Evolutionary conservation across 1,140 invertebrate genomes (phyloP).

Genomic region (Vanessa tameamea): DNA sequence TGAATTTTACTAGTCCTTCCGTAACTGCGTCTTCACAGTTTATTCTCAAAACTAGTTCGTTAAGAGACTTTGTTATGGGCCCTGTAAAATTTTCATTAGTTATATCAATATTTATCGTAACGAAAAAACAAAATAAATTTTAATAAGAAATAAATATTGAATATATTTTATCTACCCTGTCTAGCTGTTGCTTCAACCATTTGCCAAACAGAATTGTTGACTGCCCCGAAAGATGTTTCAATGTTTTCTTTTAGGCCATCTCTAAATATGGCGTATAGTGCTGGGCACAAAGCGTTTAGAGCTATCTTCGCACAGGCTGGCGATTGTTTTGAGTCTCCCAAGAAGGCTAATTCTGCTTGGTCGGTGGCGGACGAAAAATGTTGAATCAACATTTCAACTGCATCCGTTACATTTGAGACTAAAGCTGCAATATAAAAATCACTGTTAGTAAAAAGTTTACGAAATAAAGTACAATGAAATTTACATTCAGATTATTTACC

Average conservation of each 20-base stretch:
- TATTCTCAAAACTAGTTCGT: slow-evolving; percentile 91
- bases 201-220: slow-evolving; percentile 94
- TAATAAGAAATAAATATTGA: neutral
- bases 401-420: slow-evolving; percentile 84
- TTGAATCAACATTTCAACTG: slow-evolving; percentile 84
- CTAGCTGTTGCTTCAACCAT: slow-evolving; percentile 93
- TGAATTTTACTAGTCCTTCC: slow-evolving; percentile 93
- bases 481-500: slow-evolving; percentile 48
- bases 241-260: slow-evolving; percentile 91
- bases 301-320: slow-evolving; percentile 86
- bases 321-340: slow-evolving; percentile 81
- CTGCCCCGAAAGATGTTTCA: slow-evolving; percentile 92
- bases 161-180: slow-evolving; percentile 81
- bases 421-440: slow-evolving; percentile 75
- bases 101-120: too few relatives aligned
- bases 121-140: neutral
- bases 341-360: slow-evolving; percentile 80
- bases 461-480: neutral
- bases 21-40: slow-evolving; percentile 91
- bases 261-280: slow-evolving; percentile 90
- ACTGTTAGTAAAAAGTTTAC: neutral
- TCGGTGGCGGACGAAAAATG: slow-evolving; percentile 82
- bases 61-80: slow-evolving; percentile 90
- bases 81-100: slow-evolving; percentile 64
- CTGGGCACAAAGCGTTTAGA: slow-evolving; percentile 88